phyloP scores from a whole-genome alignment of 2,797 vertebrate genomes.

The Myotis pilosus region DNA sequence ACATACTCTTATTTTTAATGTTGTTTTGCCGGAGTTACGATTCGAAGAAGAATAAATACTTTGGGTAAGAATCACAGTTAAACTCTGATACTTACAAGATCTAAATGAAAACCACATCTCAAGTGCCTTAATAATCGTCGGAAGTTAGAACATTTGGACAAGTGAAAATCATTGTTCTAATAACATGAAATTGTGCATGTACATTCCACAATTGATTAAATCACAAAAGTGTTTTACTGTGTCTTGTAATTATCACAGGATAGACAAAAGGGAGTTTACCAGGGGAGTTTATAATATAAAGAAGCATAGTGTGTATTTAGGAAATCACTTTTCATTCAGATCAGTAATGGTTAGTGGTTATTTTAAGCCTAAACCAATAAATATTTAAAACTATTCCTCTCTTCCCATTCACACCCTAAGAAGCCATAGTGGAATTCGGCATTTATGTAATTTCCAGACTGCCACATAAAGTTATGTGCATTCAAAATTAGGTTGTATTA shows the following conservation, averaged over 20 bases:
- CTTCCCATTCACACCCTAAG: background rate
- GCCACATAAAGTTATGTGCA: background rate
- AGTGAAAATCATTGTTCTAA: constrained; percentile 10
- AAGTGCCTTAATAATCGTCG: background rate
- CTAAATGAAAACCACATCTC: constrained; percentile 12
- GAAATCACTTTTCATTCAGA: background rate
- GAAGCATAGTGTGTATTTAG: background rate
- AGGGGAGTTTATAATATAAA: background rate
- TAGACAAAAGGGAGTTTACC: background rate
- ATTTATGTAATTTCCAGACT: constrained; percentile 9
- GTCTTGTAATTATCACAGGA: background rate
- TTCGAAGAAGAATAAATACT: background rate
- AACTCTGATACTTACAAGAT: background rate
- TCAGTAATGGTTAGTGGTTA: background rate
- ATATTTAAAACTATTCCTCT: background rate
- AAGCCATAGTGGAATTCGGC: background rate
- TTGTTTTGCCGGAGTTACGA: background rate
- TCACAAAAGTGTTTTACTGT: background rate
- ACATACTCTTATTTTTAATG: background rate
- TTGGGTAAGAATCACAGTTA: background rate
- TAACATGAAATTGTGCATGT: background rate
- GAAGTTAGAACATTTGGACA: background rate
- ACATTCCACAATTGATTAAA: background rate
- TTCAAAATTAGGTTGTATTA: constrained; percentile 19
- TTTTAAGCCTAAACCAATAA: constrained; percentile 27